Conservation (phyloP, 2,797 vertebrate species). For the Cryptoprocta ferox region DNA sequence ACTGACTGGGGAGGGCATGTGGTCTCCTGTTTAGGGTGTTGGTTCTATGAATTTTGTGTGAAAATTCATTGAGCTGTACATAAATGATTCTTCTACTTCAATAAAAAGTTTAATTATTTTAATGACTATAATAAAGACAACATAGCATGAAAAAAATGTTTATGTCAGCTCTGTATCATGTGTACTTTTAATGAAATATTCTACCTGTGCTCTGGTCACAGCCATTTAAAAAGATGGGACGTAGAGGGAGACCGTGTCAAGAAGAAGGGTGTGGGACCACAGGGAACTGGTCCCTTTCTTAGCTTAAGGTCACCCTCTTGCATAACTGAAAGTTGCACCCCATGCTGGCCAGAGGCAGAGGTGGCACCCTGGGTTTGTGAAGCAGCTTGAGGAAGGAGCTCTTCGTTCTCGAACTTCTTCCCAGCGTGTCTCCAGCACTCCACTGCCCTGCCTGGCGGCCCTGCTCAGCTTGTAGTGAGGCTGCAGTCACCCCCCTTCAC, state of each 20-base stretch:
- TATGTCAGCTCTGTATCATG: not conserved
- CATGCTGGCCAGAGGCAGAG: not conserved
- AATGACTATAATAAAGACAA: not conserved
- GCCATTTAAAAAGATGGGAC: not conserved
- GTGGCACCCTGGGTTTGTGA: not conserved
- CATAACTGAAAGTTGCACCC: not conserved
- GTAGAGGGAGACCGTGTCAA: not conserved
- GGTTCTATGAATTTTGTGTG: not conserved
- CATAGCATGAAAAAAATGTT: not conserved
- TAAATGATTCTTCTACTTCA: not conserved
- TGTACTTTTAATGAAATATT: not conserved
- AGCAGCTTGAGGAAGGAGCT: not conserved
- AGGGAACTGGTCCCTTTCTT: not conserved
- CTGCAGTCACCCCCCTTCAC: not conserved
- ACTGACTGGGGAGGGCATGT: accelerated
- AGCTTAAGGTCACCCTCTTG: not conserved
- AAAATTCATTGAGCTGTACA: not conserved
- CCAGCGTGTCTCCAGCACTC: not conserved
- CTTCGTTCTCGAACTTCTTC: not conserved
- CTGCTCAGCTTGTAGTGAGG: not conserved
- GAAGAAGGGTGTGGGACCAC: accelerated
- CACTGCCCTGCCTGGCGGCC: not conserved
- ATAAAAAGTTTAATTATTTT: not conserved
- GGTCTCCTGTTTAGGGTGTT: not conserved
- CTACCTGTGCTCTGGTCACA: not conserved